Evolutionary conservation across 2,888 invertebrate genomes (phyloP).

Genomic region (Melinaea menophilus): DNA sequence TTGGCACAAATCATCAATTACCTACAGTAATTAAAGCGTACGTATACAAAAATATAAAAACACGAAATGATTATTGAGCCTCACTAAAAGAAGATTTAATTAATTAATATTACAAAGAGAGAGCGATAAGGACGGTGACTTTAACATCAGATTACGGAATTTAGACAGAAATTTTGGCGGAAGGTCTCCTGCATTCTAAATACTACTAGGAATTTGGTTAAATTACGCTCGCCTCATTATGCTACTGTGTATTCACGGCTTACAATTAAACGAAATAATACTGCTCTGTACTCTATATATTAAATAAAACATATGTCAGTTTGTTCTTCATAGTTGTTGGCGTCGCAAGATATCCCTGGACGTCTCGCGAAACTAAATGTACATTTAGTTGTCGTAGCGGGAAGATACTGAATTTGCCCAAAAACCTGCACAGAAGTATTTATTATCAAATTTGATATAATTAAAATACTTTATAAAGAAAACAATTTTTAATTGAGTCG

Average conservation of each 20-base stretch:
- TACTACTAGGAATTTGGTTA: constrained; percentile 16
- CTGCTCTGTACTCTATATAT: constrained; percentile 7
- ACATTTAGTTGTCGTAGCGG: constrained; percentile 65
- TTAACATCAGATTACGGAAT: constrained; percentile 4
- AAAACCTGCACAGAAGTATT: constrained; percentile 49
- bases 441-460: not conserved
- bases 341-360: constrained; percentile 44
- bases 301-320: constrained; percentile 11
- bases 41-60: not conserved
- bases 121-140: constrained; percentile 22
- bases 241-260: constrained; percentile 19
- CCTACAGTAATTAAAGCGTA: constrained; percentile 1
- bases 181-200: constrained; percentile 15
- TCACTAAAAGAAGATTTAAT: not conserved
- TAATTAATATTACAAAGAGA: not conserved
- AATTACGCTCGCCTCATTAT: constrained; percentile 18
- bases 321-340: constrained; percentile 23
- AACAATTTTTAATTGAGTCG: constrained; percentile 2
- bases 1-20: constrained; percentile 13
- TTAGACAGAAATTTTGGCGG: not conserved
- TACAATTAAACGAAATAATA: constrained; percentile 17
- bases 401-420: constrained; percentile 58
- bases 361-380: constrained; percentile 38
- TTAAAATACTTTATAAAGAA: not conserved
- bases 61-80: not conserved